phyloP scores from a whole-genome alignment of 2,888 invertebrate genomes.

The Glyphotaelius pellucidus region DNA sequence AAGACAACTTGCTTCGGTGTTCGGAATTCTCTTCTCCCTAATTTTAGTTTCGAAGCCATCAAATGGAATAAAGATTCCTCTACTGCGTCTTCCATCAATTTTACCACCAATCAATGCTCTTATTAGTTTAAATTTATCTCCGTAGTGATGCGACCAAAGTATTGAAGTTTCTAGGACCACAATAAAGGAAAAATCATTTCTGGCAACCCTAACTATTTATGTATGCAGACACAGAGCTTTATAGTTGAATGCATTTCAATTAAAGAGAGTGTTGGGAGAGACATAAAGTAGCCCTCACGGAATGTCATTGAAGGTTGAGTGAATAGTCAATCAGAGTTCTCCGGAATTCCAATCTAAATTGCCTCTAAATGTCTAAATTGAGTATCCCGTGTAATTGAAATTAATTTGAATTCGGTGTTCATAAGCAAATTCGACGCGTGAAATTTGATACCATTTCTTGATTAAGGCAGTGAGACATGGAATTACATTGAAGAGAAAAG shows the following conservation, averaged over 20 bases:
- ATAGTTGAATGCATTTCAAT: not conserved
- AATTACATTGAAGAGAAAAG: not conserved
- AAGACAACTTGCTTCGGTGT: no score
- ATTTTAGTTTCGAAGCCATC: no score
- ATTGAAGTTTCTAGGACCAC: not conserved
- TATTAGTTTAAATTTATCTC: no score
- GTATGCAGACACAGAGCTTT: not conserved
- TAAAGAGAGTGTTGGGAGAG: not conserved
- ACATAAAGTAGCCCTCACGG: not conserved
- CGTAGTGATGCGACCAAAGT: no score
- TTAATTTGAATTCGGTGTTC: not conserved
- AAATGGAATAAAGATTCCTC: no score
- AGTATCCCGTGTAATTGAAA: not conserved
- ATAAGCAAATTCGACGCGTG: not conserved
- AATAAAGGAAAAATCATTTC: not conserved
- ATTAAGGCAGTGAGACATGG: not conserved
- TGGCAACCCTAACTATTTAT: not conserved
- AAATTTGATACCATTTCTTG: not conserved
- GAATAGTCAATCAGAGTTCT: not conserved
- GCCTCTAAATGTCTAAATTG: not conserved
- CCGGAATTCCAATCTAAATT: not conserved
- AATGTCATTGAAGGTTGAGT: not conserved
- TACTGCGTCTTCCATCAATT: no score
- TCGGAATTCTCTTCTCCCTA: no score
- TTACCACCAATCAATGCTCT: no score